Percentiles rank a stretch among this genome's conserved stretches.
Conservation (phyloP, 1,140 invertebrate genomes). For the Panagrolaimus sp. region DNA sequence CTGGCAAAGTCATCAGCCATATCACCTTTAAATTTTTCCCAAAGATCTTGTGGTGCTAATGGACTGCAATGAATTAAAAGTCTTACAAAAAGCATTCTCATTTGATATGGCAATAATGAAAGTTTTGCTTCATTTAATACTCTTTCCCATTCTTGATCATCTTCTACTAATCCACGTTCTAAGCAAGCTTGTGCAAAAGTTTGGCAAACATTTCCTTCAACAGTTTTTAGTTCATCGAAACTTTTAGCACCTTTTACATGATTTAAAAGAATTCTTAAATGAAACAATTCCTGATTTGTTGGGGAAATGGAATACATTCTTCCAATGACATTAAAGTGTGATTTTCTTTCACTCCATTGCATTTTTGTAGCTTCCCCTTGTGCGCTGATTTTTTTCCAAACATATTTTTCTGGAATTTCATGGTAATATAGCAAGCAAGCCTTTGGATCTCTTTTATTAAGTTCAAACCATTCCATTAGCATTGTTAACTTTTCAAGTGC, state of each 20-base stretch:
- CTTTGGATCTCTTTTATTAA: conserved; percentile 35
- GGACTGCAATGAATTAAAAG: conserved; percentile 3
- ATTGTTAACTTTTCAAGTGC: conserved; percentile 31
- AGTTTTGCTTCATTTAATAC: conserved; percentile 17
- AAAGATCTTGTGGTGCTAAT: conserved; percentile 18
- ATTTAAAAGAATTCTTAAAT: conserved; percentile 40
- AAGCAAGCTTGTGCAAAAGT: conserved; percentile 20
- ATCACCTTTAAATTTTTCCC: conserved; percentile 22
- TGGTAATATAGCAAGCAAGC: conserved; percentile 33
- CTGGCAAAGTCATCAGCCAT: conserved; percentile 22
- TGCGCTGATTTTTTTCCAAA: not conserved
- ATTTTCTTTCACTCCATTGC: not conserved
- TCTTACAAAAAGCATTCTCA: conserved; percentile 18
- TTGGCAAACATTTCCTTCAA: conserved; percentile 15
- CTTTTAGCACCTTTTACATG: conserved; percentile 27
- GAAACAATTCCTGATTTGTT: conserved; percentile 33
- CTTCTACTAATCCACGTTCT: conserved; percentile 15
- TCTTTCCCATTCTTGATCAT: conserved; percentile 19
- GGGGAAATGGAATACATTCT: conserved; percentile 32
- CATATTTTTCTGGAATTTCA: conserved; percentile 51
- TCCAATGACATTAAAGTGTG: conserved; percentile 23
- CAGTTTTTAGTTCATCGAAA: conserved; percentile 41
- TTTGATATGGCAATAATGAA: conserved; percentile 16
- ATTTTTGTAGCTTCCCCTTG: not conserved
- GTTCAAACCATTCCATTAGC: conserved; percentile 54